Evolutionary conservation across 35 echinoderm and acorn worm species (phyloP).

Genomic region (Diadema setosum): DNA sequence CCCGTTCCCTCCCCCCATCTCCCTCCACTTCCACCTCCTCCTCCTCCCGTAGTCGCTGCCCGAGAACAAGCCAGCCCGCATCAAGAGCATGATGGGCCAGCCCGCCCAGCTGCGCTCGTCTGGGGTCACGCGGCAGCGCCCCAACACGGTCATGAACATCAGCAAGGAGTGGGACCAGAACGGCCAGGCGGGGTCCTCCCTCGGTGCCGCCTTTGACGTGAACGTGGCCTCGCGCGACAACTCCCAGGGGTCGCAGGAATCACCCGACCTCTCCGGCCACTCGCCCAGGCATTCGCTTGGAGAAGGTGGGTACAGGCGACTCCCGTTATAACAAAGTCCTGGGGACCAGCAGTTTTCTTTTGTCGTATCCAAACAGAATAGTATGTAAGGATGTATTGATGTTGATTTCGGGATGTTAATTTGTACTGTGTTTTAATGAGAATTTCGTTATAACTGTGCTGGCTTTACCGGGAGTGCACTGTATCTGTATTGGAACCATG

Average conservation of each 20-base stretch:
- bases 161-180: neutral
- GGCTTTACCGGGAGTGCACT: too few species aligned
- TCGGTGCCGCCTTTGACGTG: neutral
- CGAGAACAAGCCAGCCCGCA: slow-evolving; percentile 17
- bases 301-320: slow-evolving; percentile 37
- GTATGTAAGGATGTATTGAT: too few species aligned
- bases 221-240: slow-evolving; percentile 30
- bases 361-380: too few species aligned
- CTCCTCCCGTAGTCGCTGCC: neutral
- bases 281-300: slow-evolving; percentile 76
- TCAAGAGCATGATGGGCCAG: slow-evolving; percentile 38
- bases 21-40: too few species aligned
- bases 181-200: neutral
- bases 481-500: too few species aligned
- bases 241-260: slow-evolving; percentile 53
- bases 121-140: slow-evolving; percentile 2
- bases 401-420: too few species aligned
- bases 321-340: too few species aligned
- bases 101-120: neutral
- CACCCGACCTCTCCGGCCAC: slow-evolving; percentile 62
- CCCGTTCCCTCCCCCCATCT: too few species aligned
- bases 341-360: too few species aligned
- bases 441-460: too few species aligned
- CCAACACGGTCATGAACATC: slow-evolving; percentile 27
- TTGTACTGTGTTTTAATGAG: too few species aligned